Base-by-base conservation (phyloP, 2,888 invertebrate genomes). In the Ectobius pallidus region DNA sequence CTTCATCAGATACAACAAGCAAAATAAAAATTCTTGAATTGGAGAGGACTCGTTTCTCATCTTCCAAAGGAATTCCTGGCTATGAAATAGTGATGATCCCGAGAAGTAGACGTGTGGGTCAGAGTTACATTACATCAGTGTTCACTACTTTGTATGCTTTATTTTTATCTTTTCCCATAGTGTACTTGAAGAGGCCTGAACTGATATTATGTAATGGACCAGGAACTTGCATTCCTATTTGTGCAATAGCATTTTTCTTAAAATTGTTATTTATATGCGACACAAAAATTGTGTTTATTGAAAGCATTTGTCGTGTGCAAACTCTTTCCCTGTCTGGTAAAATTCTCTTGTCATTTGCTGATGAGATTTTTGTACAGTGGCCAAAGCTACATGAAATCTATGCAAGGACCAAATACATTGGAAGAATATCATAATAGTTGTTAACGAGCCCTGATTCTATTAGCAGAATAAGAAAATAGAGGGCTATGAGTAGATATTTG, bases 281-380 rank as follows among this genome's bases (percentile, higher is more conserved):
- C 77, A 89, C 90, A 73, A 90, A 89, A 80, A 93, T 97, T 73
- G 88, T 98, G 70, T 99, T 95, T 83, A 86, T 99, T 67, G 99
- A 99, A 84, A 99, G 98, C 81, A 91, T 96, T 79, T 99, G 99
- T 81, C 87, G 99, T 78, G 97, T 98, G 0, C 88, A 92, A 78
- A 91, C 92, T 14, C 85, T 99, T 52, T 99, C 99, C 1, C 83
- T 99, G 49, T 92, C 93, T 69, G 99, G 96, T 0, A 92, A 91
- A 82, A 91, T 99, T 77, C 85, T 99, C 69, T 89, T 93, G 80
- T 91, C 88, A 77, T 85, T 96, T 80, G 93, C 91, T 20, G 96
- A 99, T 84, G 85, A 92, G 77, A 87, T 97, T 82, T 85, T 99
- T 74, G 96, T 99, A 0, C 98, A 98, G 80, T 99, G 99, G 99